These are phyloP conservation scores for Lindbergichthys nudifrons DNA, from an alignment of 2,797 vertebrate species.

Conservation along the genomic window DNA sequence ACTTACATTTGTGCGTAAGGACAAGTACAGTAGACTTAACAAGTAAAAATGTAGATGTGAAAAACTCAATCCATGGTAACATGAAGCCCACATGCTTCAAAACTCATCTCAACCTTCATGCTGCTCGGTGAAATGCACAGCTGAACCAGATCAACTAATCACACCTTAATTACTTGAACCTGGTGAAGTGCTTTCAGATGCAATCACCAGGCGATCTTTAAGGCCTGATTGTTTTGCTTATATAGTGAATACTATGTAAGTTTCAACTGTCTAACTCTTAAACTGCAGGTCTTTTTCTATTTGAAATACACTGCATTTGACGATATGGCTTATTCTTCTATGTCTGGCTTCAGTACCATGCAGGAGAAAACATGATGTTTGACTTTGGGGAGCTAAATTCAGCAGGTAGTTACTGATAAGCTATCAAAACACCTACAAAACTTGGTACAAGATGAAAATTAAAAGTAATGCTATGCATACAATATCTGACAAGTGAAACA, in stretches of 20 bases:
- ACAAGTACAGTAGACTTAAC: slow-evolving; percentile 65
- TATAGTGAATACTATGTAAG: slow-evolving; percentile 1
- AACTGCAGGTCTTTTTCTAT: background rate
- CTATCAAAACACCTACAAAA: slow-evolving; percentile 17
- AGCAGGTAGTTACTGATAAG: background rate
- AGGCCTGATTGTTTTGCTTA: slow-evolving; percentile 20
- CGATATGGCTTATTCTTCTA: slow-evolving; percentile 31
- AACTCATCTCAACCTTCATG: background rate
- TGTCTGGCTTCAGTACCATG: background rate
- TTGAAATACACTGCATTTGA: background rate
- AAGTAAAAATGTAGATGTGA: slow-evolving; percentile 20
- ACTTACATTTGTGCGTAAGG: slow-evolving; percentile 63
- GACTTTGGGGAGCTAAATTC: background rate
- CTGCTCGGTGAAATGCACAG: slow-evolving; percentile 16
- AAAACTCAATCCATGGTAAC: slow-evolving; percentile 33
- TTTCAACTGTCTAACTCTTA: slow-evolving; percentile 12
- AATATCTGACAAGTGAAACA: slow-evolving; percentile 16
- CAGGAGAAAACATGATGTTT: slow-evolving; percentile 9
- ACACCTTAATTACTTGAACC: background rate
- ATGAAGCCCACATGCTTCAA: slow-evolving; percentile 13
- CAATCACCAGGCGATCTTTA: background rate
- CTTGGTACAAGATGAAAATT: slow-evolving; percentile 11
- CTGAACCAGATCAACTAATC: slow-evolving; percentile 34
- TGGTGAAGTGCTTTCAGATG: slow-evolving; percentile 9
- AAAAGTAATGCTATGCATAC: slow-evolving; percentile 36